Evolutionary conservation across 2,888 invertebrate genomes (phyloP), one percentile per base, ranked within the genome.

Genomic region (Drosophila neotestacea): DNA sequence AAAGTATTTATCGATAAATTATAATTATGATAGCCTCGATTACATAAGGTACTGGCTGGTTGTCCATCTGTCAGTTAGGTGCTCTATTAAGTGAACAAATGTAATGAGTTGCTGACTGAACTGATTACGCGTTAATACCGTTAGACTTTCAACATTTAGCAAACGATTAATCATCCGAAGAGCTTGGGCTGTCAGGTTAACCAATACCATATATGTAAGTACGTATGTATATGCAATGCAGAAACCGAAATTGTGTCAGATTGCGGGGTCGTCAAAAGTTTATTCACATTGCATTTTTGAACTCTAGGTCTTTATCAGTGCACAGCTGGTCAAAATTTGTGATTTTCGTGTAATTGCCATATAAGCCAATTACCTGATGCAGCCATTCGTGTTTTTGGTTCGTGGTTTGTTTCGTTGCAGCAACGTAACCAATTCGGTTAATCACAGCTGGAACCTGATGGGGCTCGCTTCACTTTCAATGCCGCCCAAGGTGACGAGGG

Each of bases 401-500:
- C 55, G 56, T 52, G 61, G 63, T 50, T 73, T 60, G 51, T 63
- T 47, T 58, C 22, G 55, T 64, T 79, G 65, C 58, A 48, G 54
- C 48, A 73, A 46, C 55, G 30, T 16, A 48, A 50, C 55, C 73
- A 66, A 70, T 77, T 74, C 73, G 61, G 68, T 63, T 69, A 65
- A 66, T 79, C 69, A 62, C 66, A 74, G 58, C 63, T 54, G 79
- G 61, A 79, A 73, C 65, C 70, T 67, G 76, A 70, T 70, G 64
- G 63, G 46, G 66, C 56, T 55, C 38, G 64, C 51, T 28, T 41
- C 39, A 76, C 75, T 88, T 82, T 84, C 88, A 84, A 85, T 85
- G 88, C 63, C 88, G 71, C 71, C 55, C 54, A 71, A 70, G 55
- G 42, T 44, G 50, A 46, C 46, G 70, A 51, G 66, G 59, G 65